phyloP scores from a whole-genome alignment of 1,140 invertebrate genomes.

The Phortica variegata region DNA sequence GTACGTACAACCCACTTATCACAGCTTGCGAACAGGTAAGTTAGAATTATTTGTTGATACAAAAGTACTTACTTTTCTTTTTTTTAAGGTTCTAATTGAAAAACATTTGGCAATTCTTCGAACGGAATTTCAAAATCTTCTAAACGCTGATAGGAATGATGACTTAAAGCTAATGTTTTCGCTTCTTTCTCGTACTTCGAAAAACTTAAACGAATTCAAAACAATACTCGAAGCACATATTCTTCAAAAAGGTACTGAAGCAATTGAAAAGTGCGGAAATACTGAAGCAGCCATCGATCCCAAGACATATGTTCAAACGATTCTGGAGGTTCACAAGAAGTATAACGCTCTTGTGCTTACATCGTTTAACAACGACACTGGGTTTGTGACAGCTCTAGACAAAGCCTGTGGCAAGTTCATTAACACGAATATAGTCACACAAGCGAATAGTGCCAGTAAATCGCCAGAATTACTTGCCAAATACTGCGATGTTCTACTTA shows the following conservation, averaged over 20 bases:
- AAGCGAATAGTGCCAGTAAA: slow-evolving; percentile 86
- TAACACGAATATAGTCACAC: slow-evolving; percentile 92
- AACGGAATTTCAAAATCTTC: slow-evolving; percentile 92
- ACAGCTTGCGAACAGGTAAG: slow-evolving; percentile 89
- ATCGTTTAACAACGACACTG: slow-evolving; percentile 95
- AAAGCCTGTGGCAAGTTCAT: slow-evolving; percentile 98
- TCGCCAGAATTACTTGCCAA: slow-evolving; percentile 95
- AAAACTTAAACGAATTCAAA: slow-evolving; percentile 88
- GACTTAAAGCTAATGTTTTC: slow-evolving; percentile 96
- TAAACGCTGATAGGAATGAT: slow-evolving; percentile 92
- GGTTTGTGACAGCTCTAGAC: slow-evolving; percentile 94
- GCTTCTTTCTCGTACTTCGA: slow-evolving; percentile 88
- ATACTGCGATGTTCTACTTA: slow-evolving; percentile 96
- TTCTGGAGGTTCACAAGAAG: slow-evolving; percentile 95
- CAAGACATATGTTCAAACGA: slow-evolving; percentile 96
- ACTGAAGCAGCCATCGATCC: slow-evolving; percentile 87
- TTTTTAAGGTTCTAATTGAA: slow-evolving; percentile 84
- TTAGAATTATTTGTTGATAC: neutral
- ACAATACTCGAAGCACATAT: slow-evolving; percentile 92
- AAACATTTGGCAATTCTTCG: slow-evolving; percentile 97
- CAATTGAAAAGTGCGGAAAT: slow-evolving; percentile 90
- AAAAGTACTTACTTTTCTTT: neutral
- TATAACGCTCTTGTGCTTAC: slow-evolving; percentile 91
- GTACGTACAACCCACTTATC: slow-evolving; percentile 79
- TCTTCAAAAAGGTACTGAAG: slow-evolving; percentile 84